Evolutionary conservation across 2,888 invertebrate genomes (phyloP).

Genomic region (Polymixis flavicincta): DNA sequence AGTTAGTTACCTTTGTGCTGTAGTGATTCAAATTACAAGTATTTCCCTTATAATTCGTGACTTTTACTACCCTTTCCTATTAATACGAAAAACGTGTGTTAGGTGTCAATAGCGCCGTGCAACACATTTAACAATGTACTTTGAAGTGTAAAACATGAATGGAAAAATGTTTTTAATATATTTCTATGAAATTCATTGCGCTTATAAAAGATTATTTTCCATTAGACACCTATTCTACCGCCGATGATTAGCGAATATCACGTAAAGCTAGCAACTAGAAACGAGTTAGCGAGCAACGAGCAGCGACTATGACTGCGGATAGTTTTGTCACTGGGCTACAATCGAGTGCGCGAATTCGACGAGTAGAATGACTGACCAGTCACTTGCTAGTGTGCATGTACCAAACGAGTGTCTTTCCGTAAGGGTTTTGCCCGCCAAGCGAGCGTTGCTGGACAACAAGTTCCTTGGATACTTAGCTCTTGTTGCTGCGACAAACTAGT

Average conservation of each 20-base stretch:
- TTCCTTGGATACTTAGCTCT: background rate
- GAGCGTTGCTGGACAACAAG: background rate
- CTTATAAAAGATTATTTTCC: background rate
- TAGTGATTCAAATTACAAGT: too few species aligned
- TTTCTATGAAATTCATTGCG: background rate
- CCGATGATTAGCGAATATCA: background rate
- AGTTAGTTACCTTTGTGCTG: too few species aligned
- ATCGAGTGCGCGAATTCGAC: background rate
- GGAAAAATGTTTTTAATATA: background rate
- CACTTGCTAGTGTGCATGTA: background rate
- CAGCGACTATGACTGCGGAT: background rate
- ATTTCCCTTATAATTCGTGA: too few species aligned
- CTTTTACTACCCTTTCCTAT: too few species aligned
- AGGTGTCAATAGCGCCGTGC: too few species aligned
- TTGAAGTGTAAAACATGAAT: too few species aligned
- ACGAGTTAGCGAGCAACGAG: background rate
- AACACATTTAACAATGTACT: too few species aligned
- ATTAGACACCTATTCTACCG: background rate
- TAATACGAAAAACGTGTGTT: too few species aligned
- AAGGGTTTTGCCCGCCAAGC: background rate
- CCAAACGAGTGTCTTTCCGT: background rate
- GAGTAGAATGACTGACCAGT: background rate
- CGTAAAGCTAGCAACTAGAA: background rate
- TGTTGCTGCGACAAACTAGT: background rate
- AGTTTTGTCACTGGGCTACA: background rate